Evolutionary conservation across 2,888 invertebrate genomes (phyloP), one percentile per base, ranked within the genome.

Genomic region (Yponomeuta evonymella): DNA sequence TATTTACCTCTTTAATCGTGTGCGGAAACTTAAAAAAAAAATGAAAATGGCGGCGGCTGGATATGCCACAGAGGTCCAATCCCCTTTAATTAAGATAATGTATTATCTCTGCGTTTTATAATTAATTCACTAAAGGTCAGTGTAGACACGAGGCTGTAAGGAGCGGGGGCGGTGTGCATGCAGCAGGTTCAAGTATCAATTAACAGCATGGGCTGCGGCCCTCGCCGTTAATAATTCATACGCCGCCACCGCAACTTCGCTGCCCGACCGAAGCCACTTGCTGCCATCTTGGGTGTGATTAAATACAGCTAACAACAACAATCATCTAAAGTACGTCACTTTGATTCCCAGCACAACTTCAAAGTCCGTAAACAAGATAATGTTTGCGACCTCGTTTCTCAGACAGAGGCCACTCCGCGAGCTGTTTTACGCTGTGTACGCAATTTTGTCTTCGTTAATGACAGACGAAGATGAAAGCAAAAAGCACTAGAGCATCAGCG

Each of bases 171-270:
- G 79, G 81, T 81, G 80, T 78, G 77, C 77, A 73, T 72, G 73
- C 74, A 75, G 68, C 68, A 75, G 78, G 77, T 77, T 79, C 77
- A 78, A 76, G 81, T 84, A 86, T 86, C 85, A 86, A 86, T 88
- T 88, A 88, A 82, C 77, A 74, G 73, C 75, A 77, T 77, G 75
- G 75, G 73, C 75, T 72, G 72, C 74, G 75, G 73, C 70, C 75
- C 67, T 73, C 48, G 67, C 8, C 48, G 36, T 83, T 77, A 81
- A 88, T 87, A 83, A 87, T 85, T 87, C 85, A 87, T 82, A 82
- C 73, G 75, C 73, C 73, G 73, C 72, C 73, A 69, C 68, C 71
- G 58, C 70, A 75, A 77, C 75, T 75, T 75, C 76, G 77, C 78
- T 8, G 29, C 65, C 65, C 65, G 29, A 11, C 30, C 33, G 36